A percentile compares a stretch with the other conserved stretches of the same genome.
These are phyloP conservation scores for Lamprologus ornatipinnis DNA, from an alignment of 2,113 vertebrate species.

Conservation along the genomic window DNA sequence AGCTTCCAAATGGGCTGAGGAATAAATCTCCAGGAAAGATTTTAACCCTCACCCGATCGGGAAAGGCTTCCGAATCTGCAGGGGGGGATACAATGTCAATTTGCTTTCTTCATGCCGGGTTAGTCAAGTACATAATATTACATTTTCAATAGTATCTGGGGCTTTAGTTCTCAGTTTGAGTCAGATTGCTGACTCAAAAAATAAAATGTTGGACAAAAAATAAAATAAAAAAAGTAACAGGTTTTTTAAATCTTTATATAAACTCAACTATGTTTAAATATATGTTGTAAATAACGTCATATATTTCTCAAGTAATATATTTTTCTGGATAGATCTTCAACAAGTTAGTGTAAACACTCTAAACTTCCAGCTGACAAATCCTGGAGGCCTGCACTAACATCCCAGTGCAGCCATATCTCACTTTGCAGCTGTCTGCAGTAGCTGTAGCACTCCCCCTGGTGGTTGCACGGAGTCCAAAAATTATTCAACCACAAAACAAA, in stretches of 20 bases:
- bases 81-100: neutral
- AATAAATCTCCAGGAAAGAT: neutral
- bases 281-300: neutral
- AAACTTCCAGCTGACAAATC: neutral
- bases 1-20: neutral
- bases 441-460: conserved; percentile 34
- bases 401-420: neutral
- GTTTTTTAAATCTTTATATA: neutral
- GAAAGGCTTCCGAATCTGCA: neutral
- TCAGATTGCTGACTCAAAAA: neutral
- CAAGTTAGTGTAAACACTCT: neutral
- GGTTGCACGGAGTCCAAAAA: neutral
- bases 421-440: neutral
- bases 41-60: neutral
- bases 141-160: neutral
- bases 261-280: neutral
- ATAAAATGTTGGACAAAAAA: neutral
- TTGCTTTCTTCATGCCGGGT: neutral
- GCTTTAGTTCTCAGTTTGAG: neutral
- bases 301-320: neutral
- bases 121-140: neutral
- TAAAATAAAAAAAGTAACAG: rapidly evolving
- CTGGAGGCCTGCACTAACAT: neutral
- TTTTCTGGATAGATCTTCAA: neutral
- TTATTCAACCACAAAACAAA: neutral